These are phyloP conservation scores for Scaptomyza caliginosa DNA, from an alignment of 2,888 invertebrate species.

Conservation along the genomic window DNA sequence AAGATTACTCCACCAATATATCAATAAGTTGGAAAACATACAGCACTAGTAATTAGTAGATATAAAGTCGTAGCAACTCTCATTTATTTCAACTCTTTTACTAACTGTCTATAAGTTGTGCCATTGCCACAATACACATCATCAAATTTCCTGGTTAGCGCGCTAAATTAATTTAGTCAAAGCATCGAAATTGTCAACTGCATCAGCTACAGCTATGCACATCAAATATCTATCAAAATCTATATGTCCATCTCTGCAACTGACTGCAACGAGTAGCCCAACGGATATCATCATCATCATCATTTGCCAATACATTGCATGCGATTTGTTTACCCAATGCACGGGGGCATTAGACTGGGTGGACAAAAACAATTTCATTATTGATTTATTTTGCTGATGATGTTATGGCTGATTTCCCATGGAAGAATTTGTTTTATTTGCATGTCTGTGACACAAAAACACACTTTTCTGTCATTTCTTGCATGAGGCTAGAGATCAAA, in stretches of 20 bases:
- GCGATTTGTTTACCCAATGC: conserved; percentile 21
- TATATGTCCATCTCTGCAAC: conserved; percentile 37
- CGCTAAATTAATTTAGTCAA: conserved; percentile 78
- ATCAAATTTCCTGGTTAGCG: conserved; percentile 71
- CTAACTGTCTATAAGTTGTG: conserved; percentile 5
- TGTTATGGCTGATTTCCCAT: conserved; percentile 44
- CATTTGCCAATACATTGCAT: conserved; percentile 14
- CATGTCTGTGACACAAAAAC: conserved; percentile 64
- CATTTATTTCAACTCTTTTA: no score
- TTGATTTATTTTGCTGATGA: conserved; percentile 1
- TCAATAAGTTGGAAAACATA: no score
- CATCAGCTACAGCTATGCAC: conserved; percentile 22
- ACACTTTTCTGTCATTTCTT: conserved; percentile 61
- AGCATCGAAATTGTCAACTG: conserved; percentile 55
- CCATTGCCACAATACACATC: conserved; percentile 31
- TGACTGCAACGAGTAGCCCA: conserved; percentile 14
- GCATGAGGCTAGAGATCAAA: conserved; percentile 45
- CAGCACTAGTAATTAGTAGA: no score
- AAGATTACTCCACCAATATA: no score
- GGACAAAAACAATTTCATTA: background rate
- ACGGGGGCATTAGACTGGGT: conserved; percentile 24
- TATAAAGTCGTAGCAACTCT: no score
- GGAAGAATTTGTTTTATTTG: conserved; percentile 28
- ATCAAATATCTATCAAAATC: conserved; percentile 40
- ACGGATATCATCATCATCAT: no score